Base-by-base conservation (phyloP, 2,113 vertebrate genomes). In the Neomonachus schauinslandi region DNA sequence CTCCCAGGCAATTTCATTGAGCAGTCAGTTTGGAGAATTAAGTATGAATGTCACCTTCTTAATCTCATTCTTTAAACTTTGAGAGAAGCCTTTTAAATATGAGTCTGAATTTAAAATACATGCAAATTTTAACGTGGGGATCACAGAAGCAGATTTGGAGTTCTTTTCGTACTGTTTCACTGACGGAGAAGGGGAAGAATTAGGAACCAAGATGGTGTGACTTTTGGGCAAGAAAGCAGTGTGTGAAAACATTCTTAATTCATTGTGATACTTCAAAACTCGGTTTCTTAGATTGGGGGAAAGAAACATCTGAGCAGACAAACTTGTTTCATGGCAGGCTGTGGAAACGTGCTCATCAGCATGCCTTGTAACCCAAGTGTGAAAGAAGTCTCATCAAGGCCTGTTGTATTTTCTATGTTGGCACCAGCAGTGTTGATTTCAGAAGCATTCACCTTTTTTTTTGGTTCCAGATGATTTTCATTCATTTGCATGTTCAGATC, bases 401-500 rank as follows among this genome's bases (percentile, higher is more conserved):
- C 13, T 90, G 36, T 91, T 39, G 21, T 63, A 65, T 65, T 59
- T 59, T 46, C 46, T 28, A 15, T 13, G 33, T n/a, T 94, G 36
- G 22, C 67, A 33, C 2, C 21, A 24, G 39, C 11, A 26, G 33
- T n/a, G 26, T 24, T 94, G 42, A 72, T 26, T 90, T 83, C 57
- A 91, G 33, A 94, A 90, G n/a, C 2, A 61, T 4, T 80, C 28
- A 61, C 16, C 10, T 11, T 22, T 49, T 14, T 46, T 46, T 46
- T 71, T 24, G n/a, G 36, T 22, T 72, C 39, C 63, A 39, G 13
- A n/a, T 72, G 55, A 74, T 67, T 94, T 90, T 92, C 57, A 31
- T 55, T 72, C 72, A 55, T 97, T 96, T 26, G 63, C n/a, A 51
- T 85, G 61, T 85, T 95, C 51, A 85, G 39, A 16, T n/a, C 39